A percentile compares a stretch with the other conserved stretches of the same genome.
These are phyloP conservation scores for Netelia inedita DNA, from an alignment of 2,888 invertebrate genomes.

Conservation along the genomic window DNA sequence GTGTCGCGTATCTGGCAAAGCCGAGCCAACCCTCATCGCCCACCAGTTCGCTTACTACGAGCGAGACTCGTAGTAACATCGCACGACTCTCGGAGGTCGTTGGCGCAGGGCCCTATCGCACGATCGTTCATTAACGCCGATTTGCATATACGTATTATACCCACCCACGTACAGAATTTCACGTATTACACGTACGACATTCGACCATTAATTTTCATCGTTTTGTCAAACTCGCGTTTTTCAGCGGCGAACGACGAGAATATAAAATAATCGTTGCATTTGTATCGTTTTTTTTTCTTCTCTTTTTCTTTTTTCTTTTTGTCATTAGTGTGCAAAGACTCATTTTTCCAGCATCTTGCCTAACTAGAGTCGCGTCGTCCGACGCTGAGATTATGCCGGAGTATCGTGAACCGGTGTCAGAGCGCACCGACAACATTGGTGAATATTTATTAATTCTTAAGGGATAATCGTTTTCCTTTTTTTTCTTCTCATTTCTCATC, in stretches of 20 bases:
- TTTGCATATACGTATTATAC: background rate
- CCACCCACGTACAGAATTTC: background rate
- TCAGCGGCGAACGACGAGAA: background rate
- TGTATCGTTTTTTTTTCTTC: background rate
- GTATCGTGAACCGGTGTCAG: slow-evolving; percentile 73
- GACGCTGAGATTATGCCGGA: slow-evolving; percentile 74
- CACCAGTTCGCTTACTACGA: slow-evolving; percentile 63
- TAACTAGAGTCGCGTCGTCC: slow-evolving; percentile 67
- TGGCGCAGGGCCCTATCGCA: slow-evolving; percentile 60
- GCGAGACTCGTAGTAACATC: slow-evolving; percentile 46
- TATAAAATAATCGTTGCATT: background rate
- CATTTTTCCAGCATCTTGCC: slow-evolving; percentile 70
- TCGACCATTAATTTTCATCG: background rate
- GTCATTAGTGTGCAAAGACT: slow-evolving; percentile 61
- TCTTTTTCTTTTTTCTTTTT: slow-evolving; percentile 4
- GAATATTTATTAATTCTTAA: slow-evolving; percentile 68
- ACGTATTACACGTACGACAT: background rate
- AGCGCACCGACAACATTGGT: slow-evolving; percentile 74
- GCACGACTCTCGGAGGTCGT: slow-evolving; percentile 59
- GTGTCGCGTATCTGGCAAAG: slow-evolving; percentile 34
- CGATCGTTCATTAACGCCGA: slow-evolving; percentile 62
- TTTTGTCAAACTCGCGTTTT: background rate
- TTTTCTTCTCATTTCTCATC: background rate
- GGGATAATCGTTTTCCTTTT: background rate
- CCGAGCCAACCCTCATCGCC: slow-evolving; percentile 50